Evolutionary conservation across 2,888 invertebrate species (phyloP), one percentile per base, ranked within the genome.

Genomic region (Melanostoma scalare): DNA sequence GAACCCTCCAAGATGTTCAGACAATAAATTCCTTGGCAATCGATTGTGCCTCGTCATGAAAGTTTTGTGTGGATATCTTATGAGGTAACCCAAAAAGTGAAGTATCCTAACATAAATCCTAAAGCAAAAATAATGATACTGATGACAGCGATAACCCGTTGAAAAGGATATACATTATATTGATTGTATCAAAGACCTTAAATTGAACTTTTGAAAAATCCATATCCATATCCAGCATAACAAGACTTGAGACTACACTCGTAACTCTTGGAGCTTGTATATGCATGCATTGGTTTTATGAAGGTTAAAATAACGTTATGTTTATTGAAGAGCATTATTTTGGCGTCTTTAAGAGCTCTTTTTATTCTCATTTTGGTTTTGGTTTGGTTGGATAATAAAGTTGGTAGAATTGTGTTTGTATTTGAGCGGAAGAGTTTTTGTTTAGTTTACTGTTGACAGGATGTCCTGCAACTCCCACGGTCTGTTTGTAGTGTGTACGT

Each of bases 81-180:
- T 67, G 78, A 73, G 73, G 73, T 79, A 74, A 79, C 67, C 73
- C 67, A 79, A 74, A 74, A 79, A 73, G 30, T 61, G 55, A 68
- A 73, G 72, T 73, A 78, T 53, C 46, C 48, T 56, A 73, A 74
- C 79, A 79, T 79, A 79, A 79, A 79, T 79, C 55, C 61, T 67
- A 60, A 73, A 65, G 58, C 33, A 78, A 46, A 78, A 78, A 78
- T 78, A 78, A 78, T 78, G 78, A 78, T 73, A 68, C 79, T 61
- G 79, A 79, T 79, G 79, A 79, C 79, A 79, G 79, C 74, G 79
- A 79, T 79, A 74, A 68, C 79, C 79, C 74, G 55, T 79, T 79
- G 67, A 56, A 74, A 73, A 68, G 65, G 20, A 20, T 20, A 20
- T 20, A 20, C 20, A 50, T n/a, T 53, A 68, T 79, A 79, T 79